Evolutionary conservation across 1,140 invertebrate species (phyloP).

Genomic region (Sminthurinus signatus): DNA sequence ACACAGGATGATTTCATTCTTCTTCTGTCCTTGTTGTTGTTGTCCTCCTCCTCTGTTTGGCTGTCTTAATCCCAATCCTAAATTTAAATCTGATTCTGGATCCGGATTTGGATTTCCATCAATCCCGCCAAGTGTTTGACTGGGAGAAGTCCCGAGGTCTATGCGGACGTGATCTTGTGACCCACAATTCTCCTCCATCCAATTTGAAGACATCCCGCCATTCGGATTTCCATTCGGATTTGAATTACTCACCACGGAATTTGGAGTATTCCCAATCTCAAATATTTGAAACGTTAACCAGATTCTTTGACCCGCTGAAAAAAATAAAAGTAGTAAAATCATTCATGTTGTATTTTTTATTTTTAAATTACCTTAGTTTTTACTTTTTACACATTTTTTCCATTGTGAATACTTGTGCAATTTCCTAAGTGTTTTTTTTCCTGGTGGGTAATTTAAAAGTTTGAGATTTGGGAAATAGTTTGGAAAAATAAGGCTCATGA

Average conservation of each 20-base stretch:
- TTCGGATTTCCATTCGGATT: background rate
- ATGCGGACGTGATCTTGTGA: conserved; percentile 48
- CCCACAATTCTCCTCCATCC: conserved; percentile 13
- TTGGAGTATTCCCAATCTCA: conserved; percentile 48
- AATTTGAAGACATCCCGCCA: background rate
- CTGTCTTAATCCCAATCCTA: conserved; percentile 15
- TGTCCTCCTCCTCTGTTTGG: background rate
- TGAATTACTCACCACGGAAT: conserved; percentile 43
- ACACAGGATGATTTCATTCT: conserved; percentile 35
- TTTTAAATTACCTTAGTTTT: too few relatives aligned
- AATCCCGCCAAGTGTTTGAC: too few relatives aligned
- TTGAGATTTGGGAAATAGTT: too few relatives aligned
- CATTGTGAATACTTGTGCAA: background rate
- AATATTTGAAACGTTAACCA: conserved; percentile 59
- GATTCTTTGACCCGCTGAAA: conserved; percentile 52
- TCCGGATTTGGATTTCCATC: conserved; percentile 48
- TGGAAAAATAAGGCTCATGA: too few relatives aligned
- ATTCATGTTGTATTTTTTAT: too few relatives aligned
- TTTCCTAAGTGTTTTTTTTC: background rate
- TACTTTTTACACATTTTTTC: background rate
- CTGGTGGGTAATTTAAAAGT: too few relatives aligned
- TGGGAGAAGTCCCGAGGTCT: conserved; percentile 53
- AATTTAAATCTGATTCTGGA: conserved; percentile 42
- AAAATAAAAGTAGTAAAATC: too few relatives aligned
- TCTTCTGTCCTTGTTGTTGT: too few relatives aligned